Evolutionary conservation across 2,888 invertebrate genomes (phyloP), one percentile per base, ranked within the genome.

Genomic region (Augiades crinisus): DNA sequence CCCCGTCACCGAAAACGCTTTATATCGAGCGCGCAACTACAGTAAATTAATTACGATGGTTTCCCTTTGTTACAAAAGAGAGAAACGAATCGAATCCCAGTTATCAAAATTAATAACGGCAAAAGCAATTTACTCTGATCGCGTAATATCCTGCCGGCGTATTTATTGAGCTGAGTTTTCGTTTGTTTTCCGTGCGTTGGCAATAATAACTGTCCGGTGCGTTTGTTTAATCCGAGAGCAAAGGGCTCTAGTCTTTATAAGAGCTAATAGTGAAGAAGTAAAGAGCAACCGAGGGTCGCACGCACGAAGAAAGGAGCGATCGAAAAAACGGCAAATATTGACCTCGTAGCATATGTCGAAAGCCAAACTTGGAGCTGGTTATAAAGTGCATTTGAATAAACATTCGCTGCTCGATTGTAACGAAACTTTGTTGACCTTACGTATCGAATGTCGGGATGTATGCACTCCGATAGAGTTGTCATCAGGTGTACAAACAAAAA

Each of bases 11-110:
- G 66, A 62, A 65, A 70, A 60, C 62, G 68, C 67, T 77, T 81
- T 78, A 76, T 80, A 66, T 76, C 71, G 69, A 64, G 67, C 63
- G 68, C 70, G 73, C 71, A 80, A 81, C 74, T 75, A 75, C 78
- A 70, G 67, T 77, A 75, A 83, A 84, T 84, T 82, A 85, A 87
- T 87, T 86, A 82, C 82, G 70, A 83, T 81, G 81, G 81, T 78
- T 87, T 86, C 83, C 84, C 84, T 87, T 87, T 87, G 86, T 87
- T 86, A 85, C 84, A 84, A 84, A 87, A 86, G 83, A 85, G 86
- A 85, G 86, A 87, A 85, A 85, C 86, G 79, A 83, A 81, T 83
- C 65, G 83, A 83, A 88, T 86, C 85, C 84, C 87, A 85, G 86
- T 85, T 87, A 86, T 84, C 85, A 84, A 83, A 85, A 86, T 85